Conservation (phyloP, 2,113 vertebrate genomes). For the Ceyx margarethae region DNA sequence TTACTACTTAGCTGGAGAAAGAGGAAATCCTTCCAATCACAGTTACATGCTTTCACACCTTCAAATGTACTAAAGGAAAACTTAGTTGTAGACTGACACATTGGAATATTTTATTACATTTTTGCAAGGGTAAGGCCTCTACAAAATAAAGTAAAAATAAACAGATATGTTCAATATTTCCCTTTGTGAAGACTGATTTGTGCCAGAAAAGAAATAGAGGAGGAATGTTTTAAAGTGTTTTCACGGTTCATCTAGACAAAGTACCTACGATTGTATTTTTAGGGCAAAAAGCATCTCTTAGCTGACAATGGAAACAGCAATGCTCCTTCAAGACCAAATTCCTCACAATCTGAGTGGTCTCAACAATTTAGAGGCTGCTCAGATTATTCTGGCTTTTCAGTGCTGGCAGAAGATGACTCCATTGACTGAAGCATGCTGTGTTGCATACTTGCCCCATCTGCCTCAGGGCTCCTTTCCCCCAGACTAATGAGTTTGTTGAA, state of each 20-base stretch:
- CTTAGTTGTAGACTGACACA: neutral
- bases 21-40: neutral
- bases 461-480: neutral
- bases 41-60: neutral
- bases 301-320: neutral
- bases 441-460: neutral
- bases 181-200: neutral
- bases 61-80: neutral
- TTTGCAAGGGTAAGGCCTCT: neutral
- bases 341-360: neutral
- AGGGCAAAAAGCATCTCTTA: neutral
- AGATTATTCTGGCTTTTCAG: neutral
- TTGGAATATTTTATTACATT: neutral
- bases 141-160: neutral
- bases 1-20: neutral
- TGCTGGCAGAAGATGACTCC: neutral
- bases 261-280: neutral
- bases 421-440: accelerated
- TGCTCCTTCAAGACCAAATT: neutral
- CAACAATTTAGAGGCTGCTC: neutral
- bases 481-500: neutral
- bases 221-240: neutral
- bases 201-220: neutral
- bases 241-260: neutral
- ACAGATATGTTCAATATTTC: neutral